Evolutionary conservation across 2,797 vertebrate genomes (phyloP).

Genomic region (Cryptoprocta ferox): DNA sequence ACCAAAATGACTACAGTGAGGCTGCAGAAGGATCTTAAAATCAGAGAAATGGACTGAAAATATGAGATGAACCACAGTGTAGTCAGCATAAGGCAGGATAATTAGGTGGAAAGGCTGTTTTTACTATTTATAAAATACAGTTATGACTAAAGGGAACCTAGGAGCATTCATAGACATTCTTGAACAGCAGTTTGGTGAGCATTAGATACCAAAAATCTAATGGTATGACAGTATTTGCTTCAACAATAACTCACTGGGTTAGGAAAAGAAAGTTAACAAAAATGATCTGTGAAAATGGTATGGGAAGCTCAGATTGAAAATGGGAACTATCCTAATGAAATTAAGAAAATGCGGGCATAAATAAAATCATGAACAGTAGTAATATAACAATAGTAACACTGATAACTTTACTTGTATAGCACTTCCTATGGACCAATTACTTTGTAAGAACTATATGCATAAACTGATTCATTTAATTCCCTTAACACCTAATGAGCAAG

Average conservation of each 20-base stretch:
- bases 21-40: slow-evolving; percentile 7
- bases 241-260: not conserved
- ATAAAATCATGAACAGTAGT: not conserved
- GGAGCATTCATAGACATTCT: not conserved
- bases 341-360: not conserved
- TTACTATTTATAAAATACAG: not conserved
- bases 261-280: not conserved
- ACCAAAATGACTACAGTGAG: not conserved
- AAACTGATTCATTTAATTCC: slow-evolving; percentile 1
- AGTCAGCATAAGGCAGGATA: not conserved
- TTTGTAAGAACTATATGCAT: not conserved
- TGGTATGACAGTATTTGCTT: not conserved
- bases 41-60: not conserved
- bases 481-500: not conserved
- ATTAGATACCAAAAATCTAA: slow-evolving; percentile 22
- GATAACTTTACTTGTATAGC: not conserved
- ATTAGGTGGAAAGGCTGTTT: not conserved
- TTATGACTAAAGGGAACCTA: not conserved
- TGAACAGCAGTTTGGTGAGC: not conserved
- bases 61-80: not conserved
- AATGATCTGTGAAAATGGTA: slow-evolving; percentile 32
- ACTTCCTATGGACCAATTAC: not conserved
- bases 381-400: not conserved
- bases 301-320: not conserved
- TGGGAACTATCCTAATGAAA: not conserved